These are phyloP conservation scores for Uropetala carovei DNA, from an alignment of 2,888 invertebrate genomes.

Conservation along the genomic window DNA sequence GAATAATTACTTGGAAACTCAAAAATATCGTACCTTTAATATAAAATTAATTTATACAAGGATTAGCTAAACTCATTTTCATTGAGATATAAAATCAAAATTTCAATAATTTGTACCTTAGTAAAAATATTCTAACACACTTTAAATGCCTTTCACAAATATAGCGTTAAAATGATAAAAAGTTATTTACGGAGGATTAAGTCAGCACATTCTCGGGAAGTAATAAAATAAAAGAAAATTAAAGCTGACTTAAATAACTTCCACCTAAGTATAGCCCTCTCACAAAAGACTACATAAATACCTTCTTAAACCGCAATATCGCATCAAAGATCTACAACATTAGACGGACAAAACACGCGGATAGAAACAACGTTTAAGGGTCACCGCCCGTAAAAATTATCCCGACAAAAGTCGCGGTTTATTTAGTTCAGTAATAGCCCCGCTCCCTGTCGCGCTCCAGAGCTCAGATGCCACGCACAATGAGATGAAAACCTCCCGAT, in stretches of 20 bases:
- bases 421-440: constrained; percentile 14
- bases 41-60: too few relatives aligned
- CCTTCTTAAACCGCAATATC: neutral
- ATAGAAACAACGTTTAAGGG: neutral
- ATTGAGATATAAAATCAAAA: too few relatives aligned
- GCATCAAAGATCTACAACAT: neutral
- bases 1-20: too few relatives aligned
- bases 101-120: too few relatives aligned
- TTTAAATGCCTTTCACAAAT: too few relatives aligned
- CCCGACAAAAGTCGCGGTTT: neutral
- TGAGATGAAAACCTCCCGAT: neutral
- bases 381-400: neutral
- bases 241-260: neutral
- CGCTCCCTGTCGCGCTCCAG: neutral
- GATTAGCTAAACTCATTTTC: too few relatives aligned
- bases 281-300: neutral
- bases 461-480: constrained; percentile 5
- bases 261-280: neutral
- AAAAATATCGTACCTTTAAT: too few relatives aligned
- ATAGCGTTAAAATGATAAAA: too few relatives aligned
- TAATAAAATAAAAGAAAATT: neutral
- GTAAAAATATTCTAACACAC: too few relatives aligned
- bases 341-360: neutral
- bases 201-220: too few relatives aligned
- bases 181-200: too few relatives aligned